Evolutionary conservation across 2,797 vertebrate genomes (phyloP), one percentile per base, ranked within the genome.

Genomic region (Gobio occitaniae): DNA sequence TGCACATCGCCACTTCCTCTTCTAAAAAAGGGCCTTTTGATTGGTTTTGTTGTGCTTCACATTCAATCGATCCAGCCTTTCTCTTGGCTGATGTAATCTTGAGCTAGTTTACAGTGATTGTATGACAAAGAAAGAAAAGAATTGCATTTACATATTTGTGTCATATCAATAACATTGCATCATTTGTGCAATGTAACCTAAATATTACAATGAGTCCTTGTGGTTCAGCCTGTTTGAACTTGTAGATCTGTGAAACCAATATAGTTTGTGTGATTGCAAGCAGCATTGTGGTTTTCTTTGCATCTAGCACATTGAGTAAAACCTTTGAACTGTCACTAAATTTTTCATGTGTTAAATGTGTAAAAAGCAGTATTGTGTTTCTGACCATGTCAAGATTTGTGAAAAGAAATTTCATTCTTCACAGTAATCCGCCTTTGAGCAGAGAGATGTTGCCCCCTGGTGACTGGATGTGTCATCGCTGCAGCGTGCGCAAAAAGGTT

Each of bases 391-490:
- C 17, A 32, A 17, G 32, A 21, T 54, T 68, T 56, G 6, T 82
- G 29, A 80, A 52, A 41, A 48, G 41, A 36, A 5, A 25, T 19
- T 2, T 65, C 0, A 4, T 47, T 74, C 21, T 80, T 2, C 0
- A 19, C 89, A 99, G 98, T 93, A 97, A 99, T 91, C 98, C 98
- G 88, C 98, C 98, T 0, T 93, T 99, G 83, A 99, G 97, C 72
- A 97, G 98, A 95, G 98, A 99, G 88, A 99, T 98, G 97, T 96
- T 99, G 93, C 98, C 98, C 63, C 97, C 98, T 7, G 98, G 98
- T 85, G 98, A 98, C 91, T 99, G 98, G 98, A 99, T 99, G 97
- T 99, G 98, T 94, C 98, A 99, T 91, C 97, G 98, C 92, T 99
- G 98, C 90, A 98, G 96, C 56, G 97, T 99, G 80, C 95, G 97